Conservation (phyloP, 2,888 invertebrate genomes). For the Chymomyza fuscimana region DNA sequence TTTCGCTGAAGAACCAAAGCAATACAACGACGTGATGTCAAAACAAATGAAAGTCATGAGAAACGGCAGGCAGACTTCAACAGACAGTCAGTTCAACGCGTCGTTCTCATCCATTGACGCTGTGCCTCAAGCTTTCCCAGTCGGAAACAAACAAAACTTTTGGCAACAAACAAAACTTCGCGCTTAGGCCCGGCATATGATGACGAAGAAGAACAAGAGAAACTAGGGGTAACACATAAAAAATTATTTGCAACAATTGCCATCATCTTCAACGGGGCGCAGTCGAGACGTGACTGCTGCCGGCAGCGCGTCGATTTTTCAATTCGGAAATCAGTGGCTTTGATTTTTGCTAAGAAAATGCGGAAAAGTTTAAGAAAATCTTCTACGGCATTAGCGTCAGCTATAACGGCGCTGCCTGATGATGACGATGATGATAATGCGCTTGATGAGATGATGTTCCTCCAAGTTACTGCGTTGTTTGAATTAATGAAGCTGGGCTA, state of each 20-base stretch:
- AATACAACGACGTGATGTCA: slow-evolving; percentile 63
- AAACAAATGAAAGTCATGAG: slow-evolving; percentile 69
- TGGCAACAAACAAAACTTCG: slow-evolving; percentile 67
- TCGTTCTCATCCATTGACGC: slow-evolving; percentile 19
- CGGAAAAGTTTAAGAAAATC: slow-evolving; percentile 6
- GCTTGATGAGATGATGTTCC: not conserved
- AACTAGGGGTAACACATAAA: slow-evolving; percentile 44
- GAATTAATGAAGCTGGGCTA: slow-evolving; percentile 21
- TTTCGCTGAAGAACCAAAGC: not conserved
- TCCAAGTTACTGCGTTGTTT: not conserved
- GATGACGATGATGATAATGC: slow-evolving; percentile 17
- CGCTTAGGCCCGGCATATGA: slow-evolving; percentile 15
- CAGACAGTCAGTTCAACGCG: slow-evolving; percentile 3
- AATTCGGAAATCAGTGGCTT: slow-evolving; percentile 54
- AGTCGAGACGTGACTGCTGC: slow-evolving; percentile 60
- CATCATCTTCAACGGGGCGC: slow-evolving; percentile 51
- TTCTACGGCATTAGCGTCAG: not conserved
- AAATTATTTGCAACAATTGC: slow-evolving; percentile 74
- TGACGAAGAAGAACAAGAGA: not conserved
- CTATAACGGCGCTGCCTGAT: not conserved
- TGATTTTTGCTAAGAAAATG: slow-evolving; percentile 53
- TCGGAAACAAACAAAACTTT: slow-evolving; percentile 67
- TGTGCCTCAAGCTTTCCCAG: slow-evolving; percentile 28
- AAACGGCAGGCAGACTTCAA: slow-evolving; percentile 46
- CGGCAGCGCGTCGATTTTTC: slow-evolving; percentile 59